A percentile compares a stretch with the other conserved stretches of the same genome.
These are phyloP conservation scores for Bos javanicus DNA, from an alignment of 2,113 vertebrate species.

Conservation along the genomic window DNA sequence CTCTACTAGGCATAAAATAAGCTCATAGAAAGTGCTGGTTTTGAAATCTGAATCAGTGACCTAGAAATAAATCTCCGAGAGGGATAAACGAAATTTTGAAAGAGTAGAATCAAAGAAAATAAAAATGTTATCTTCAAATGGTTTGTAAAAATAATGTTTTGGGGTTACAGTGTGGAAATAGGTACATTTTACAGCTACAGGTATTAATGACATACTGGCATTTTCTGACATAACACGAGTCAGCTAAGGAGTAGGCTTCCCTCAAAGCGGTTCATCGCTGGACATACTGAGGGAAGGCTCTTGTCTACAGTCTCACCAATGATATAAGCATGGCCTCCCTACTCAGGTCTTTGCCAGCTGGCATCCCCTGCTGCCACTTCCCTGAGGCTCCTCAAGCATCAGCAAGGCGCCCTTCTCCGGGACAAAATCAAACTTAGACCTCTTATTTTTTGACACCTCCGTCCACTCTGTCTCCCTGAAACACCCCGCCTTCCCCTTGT, in stretches of 20 bases:
- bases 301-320: background rate
- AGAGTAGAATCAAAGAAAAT: slow-evolving; percentile 52
- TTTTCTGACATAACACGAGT: background rate
- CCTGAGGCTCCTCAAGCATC: background rate
- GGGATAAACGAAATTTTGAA: slow-evolving; percentile 54
- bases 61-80: slow-evolving; percentile 65
- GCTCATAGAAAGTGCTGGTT: slow-evolving; percentile 60
- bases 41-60: slow-evolving; percentile 69
- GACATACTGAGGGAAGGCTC: background rate
- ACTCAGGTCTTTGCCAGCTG: background rate
- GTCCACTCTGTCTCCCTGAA: background rate
- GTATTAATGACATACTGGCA: slow-evolving; percentile 54
- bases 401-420: background rate
- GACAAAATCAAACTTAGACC: background rate
- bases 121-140: slow-evolving; percentile 58
- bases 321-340: background rate
- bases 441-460: background rate
- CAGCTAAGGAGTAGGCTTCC: background rate
- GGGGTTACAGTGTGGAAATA: slow-evolving; percentile 32
- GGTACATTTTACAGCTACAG: slow-evolving; percentile 43
- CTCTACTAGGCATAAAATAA: slow-evolving; percentile 64
- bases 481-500: background rate
- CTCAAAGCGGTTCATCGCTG: background rate
- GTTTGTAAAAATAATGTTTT: slow-evolving; percentile 67
- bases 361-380: background rate